These are phyloP conservation scores for Nyctibius bracteatus DNA, from an alignment of 2,113 vertebrate genomes.

Conservation along the genomic window DNA sequence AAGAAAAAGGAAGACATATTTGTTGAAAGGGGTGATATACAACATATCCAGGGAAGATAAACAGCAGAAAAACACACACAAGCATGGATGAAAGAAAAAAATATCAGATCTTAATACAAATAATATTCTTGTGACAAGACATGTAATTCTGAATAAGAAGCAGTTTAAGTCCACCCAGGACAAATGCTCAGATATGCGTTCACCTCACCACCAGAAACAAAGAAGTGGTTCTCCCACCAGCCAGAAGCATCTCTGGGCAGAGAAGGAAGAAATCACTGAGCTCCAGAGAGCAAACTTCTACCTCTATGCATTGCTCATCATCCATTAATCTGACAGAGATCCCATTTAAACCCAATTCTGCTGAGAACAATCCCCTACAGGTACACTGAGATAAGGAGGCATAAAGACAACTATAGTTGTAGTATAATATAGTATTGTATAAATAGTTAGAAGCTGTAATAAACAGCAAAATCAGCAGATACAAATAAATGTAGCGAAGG, in stretches of 20 bases:
- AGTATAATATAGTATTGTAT: too few species aligned
- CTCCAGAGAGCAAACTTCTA: not conserved
- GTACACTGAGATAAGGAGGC: not conserved
- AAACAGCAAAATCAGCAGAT: not conserved
- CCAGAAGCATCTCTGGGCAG: not conserved
- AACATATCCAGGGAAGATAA: not conserved
- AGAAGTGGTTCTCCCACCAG: not conserved
- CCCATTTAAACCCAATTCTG: not conserved
- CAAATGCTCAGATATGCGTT: fast-evolving
- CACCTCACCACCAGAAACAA: not conserved
- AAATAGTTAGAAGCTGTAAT: not conserved
- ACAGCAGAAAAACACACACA: not conserved
- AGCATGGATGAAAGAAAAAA: fast-evolving
- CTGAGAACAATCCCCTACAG: not conserved
- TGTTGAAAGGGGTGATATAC: not conserved
- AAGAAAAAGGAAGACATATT: not conserved
- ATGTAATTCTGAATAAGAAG: not conserved
- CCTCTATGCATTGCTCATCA: not conserved
- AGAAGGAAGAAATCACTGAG: not conserved
- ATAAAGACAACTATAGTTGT: not conserved
- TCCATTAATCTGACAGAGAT: not conserved
- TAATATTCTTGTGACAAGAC: not conserved
- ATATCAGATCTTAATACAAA: not conserved
- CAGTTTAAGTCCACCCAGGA: not conserved
- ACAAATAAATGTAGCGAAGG: not conserved